These are phyloP conservation scores for Chaetodon auriga DNA, from an alignment of 2,113 vertebrate species.

Conservation along the genomic window DNA sequence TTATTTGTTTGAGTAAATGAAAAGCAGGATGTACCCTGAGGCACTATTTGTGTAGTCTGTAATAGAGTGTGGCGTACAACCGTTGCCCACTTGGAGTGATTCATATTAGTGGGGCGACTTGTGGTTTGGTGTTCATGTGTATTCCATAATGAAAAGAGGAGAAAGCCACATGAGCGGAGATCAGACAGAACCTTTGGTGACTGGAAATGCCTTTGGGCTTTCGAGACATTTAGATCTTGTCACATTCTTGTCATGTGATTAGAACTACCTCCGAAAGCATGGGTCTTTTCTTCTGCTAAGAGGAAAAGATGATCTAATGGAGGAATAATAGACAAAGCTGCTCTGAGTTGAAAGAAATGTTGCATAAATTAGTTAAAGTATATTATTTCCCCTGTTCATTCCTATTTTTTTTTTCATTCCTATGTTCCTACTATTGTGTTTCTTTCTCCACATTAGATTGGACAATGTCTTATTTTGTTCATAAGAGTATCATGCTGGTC, in stretches of 20 bases:
- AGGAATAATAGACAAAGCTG: neutral
- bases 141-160: conserved; percentile 42
- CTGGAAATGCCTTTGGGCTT: conserved; percentile 43
- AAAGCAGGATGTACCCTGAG: conserved; percentile 23
- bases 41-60: conserved; percentile 38
- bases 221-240: conserved; percentile 43
- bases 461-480: neutral
- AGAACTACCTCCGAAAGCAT: conserved; percentile 2
- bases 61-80: neutral
- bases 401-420: neutral
- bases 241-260: conserved; percentile 35
- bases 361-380: neutral
- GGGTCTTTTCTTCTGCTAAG: neutral
- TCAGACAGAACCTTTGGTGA: conserved; percentile 55
- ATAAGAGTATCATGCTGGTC: too few species aligned
- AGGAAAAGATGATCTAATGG: neutral
- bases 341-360: neutral
- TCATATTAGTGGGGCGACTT: conserved; percentile 26
- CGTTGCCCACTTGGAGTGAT: conserved; percentile 28
- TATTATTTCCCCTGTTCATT: neutral
- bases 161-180: conserved; percentile 36
- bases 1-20: conserved; percentile 13
- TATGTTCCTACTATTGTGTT: neutral
- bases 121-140: conserved; percentile 29
- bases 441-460: neutral